Evolutionary conservation across 2,113 vertebrate species (phyloP).

Genomic region (Probosciger aterrimus): DNA sequence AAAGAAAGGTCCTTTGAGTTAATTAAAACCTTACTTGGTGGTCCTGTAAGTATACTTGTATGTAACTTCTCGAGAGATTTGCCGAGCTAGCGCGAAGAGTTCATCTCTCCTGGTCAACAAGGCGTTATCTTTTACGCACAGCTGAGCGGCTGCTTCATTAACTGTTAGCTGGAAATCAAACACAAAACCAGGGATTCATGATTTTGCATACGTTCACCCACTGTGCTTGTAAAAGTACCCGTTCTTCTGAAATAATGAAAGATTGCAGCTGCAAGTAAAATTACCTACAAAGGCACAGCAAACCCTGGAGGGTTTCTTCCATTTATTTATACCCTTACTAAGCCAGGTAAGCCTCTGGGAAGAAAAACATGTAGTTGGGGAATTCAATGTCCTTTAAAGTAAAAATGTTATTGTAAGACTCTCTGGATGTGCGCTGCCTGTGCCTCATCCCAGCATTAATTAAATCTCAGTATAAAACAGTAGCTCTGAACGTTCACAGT

Average conservation of each 20-base stretch:
- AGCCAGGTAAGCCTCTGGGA: not conserved
- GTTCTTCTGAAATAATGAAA: not conserved
- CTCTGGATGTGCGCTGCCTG: not conserved
- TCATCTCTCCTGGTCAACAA: slow-evolving; percentile 91
- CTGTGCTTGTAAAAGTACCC: not conserved
- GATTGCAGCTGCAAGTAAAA: not conserved
- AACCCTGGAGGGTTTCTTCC: not conserved
- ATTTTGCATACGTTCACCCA: not conserved
- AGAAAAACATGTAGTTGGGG: not conserved
- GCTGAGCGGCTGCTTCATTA: slow-evolving; percentile 94
- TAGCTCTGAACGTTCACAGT: slow-evolving; percentile 27
- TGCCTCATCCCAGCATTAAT: slow-evolving; percentile 26
- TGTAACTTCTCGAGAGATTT: slow-evolving; percentile 95
- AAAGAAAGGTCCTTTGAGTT: not conserved
- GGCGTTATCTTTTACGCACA: slow-evolving; percentile 90
- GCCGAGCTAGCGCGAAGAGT: slow-evolving; percentile 90
- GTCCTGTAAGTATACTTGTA: slow-evolving; percentile 96
- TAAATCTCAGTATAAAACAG: slow-evolving; percentile 46
- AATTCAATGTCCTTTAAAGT: not conserved
- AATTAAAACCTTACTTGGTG: slow-evolving; percentile 84
- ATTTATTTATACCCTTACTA: not conserved
- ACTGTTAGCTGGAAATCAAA: slow-evolving; percentile 85
- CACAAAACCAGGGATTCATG: slow-evolving; percentile 2
- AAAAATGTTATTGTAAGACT: not conserved
- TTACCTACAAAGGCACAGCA: not conserved